Evolutionary conservation across 2,113 vertebrate genomes (phyloP), one percentile per base, ranked within the genome.

Genomic region (Conger conger): DNA sequence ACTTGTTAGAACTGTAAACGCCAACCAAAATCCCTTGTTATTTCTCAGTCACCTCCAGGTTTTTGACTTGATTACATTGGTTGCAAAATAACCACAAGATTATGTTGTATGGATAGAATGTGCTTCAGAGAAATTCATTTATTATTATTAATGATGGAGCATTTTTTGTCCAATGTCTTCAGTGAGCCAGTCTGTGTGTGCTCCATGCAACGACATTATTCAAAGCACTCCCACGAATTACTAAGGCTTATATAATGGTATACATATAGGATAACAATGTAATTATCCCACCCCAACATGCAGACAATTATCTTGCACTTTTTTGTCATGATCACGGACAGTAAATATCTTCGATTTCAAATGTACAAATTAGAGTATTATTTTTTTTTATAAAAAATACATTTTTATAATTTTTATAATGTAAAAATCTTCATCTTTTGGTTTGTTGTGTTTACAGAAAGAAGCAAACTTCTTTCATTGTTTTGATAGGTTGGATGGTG

Each of bases 391-490:
- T 76, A n/a, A 76, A 79, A 76, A 45, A 76, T 45, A 50, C 42
- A 79, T 79, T 78, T 84, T 84, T 78, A 33, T 84, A 84, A 76
- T 20, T 84, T n/a, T 33, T 78, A 84, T 84, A 84, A 76, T 84
- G 42, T 83, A 82, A 82, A 27, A 82, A 73, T 37, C 27, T 37
- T 38, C 35, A 42, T 76, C 33, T 37, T 60, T 38, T 82, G 40
- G 42, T 54, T 53, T 57, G 20, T 79, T 30, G 78, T 37, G 76
- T 84, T 84, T 84, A 77, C 83, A 84, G 73, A 57, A 77, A 50
- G 73, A 83, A 33, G 30, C 68, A 77, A 50, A 83, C 82, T 17
- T 50, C 42, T 45, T 83, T n/a, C 68, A 73, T 73, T 83, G 82
- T 83, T 83, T 50, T 53, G 38, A 27, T 17, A 42, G 73, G 82